These are phyloP conservation scores for Rhea pennata DNA, from an alignment of 2,113 vertebrate genomes.

Conservation along the genomic window DNA sequence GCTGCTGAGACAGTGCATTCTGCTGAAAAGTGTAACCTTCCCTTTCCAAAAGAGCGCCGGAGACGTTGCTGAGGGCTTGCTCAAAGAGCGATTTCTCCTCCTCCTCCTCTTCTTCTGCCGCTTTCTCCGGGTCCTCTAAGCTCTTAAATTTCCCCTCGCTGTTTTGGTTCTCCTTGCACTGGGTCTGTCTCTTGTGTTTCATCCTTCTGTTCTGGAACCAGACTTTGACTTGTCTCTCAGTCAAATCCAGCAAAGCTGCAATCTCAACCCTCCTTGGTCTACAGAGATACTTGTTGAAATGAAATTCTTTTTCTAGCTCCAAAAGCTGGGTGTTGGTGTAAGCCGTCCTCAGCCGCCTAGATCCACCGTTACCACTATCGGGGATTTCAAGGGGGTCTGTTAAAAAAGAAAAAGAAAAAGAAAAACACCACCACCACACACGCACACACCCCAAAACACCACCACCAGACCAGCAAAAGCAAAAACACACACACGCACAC, in stretches of 20 bases:
- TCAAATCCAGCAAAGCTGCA: conserved; percentile 92
- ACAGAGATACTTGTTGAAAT: conserved; percentile 99
- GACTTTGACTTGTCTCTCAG: conserved; percentile 98
- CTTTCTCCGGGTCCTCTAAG: conserved; percentile 84
- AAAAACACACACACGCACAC: conserved; percentile 3
- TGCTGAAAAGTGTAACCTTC: conserved; percentile 91
- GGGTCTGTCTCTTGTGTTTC: conserved; percentile 98
- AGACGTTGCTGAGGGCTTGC: conserved; percentile 81
- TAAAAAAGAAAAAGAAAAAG: conserved; percentile 41
- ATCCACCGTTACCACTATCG: conserved; percentile 84
- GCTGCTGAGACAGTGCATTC: conserved; percentile 87
- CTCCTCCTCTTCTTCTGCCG: conserved; percentile 81
- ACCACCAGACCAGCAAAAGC: not conserved
- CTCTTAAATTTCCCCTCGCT: conserved; percentile 86
- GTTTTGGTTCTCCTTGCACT: conserved; percentile 96
- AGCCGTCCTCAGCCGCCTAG: conserved; percentile 93
- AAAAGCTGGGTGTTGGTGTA: conserved; percentile 98
- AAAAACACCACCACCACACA: conserved; percentile 14
- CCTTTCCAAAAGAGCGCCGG: conserved; percentile 87
- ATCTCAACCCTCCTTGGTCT: conserved; percentile 96
- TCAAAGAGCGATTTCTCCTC: conserved; percentile 87
- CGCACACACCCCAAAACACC: conserved; percentile 35
- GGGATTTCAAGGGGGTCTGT: conserved; percentile 89
- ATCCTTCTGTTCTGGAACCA: conserved; percentile 99
- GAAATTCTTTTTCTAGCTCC: conserved; percentile 98